Evolutionary conservation across 2,797 vertebrate species (phyloP), one percentile per base, ranked within the genome.

Genomic region (Clarias laeviceps): DNA sequence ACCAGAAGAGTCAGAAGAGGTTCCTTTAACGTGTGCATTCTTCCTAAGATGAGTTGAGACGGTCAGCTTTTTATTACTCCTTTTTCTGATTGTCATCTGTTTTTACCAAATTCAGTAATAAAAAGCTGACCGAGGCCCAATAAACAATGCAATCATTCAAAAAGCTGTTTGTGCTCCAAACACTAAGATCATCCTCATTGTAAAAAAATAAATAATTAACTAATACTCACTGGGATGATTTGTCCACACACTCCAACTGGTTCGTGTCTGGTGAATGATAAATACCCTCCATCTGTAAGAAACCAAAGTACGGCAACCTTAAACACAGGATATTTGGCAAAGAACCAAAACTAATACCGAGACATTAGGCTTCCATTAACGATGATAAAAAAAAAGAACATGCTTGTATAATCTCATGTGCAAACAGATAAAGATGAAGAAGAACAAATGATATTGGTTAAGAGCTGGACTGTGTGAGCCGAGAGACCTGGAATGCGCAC

Each of bases 241-340:
- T 99, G 98, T 96, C 98, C 98, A 91, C 98, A 99, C 88, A 99
- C 98, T 91, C 98, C 98, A 17, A 99, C 97, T 90, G 98, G 98
- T 93, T 99, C 98, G 34, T 97, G 95, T 94, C 97, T 97, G 92
- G 98, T 99, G 93, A 99, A 98, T 37, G 98, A 97, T 92, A 99
- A 97, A 95, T 97, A 99, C 91, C 98, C 97, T 93, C 98, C 98
- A 95, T 99, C 98, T 99, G 95, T 86, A 70, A 84, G 61, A 87
- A 90, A 94, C 94, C 90, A 94, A 91, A 93, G 76, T 85, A 92
- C 78, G 56, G n/a, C 32, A 6, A 72, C 74, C 65, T 78, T 56
- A 68, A 87, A 84, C 61, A 87, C 11, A 27, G 45, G 18, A 45
- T 57, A 15, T 70, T 32, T 78, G 65, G 68, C 73, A 37, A 4